Evolutionary conservation across 1,140 invertebrate genomes (phyloP), one percentile per base, ranked within the genome.

Genomic region (Aplysia californica): DNA sequence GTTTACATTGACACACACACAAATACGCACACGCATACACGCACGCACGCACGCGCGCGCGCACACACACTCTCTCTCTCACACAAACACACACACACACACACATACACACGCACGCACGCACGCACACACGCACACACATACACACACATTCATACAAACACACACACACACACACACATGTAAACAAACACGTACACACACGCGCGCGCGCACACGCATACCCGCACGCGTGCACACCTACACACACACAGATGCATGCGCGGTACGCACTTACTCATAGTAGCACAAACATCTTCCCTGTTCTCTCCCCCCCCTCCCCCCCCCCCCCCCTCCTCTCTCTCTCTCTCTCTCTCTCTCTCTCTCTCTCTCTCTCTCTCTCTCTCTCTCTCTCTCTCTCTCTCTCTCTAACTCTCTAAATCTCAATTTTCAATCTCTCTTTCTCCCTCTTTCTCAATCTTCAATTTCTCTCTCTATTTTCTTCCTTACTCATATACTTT

Each of bases 41-140:
- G n/a, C n/a, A n/a, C n/a, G n/a, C n/a, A n/a, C n/a, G n/a, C n/a
- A n/a, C n/a, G n/a, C n/a, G n/a, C n/a, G n/a, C n/a, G n/a, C n/a
- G n/a, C 64, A 31, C 33, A 66, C 23, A 66, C 67, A n/a, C n/a
- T n/a, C n/a, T n/a, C n/a, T n/a, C n/a, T n/a, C n/a, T n/a, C n/a
- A n/a, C n/a, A n/a, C n/a, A n/a, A n/a, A n/a, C n/a, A n/a, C n/a
- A n/a, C n/a, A n/a, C n/a, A n/a, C n/a, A n/a, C n/a, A n/a, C n/a
- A n/a, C 67, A n/a, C 39, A 41, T 20, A 41, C 39, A n/a, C 39
- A 69, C 33, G 15, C 10, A 38, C 67, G 3, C 39, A n/a, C 67
- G 44, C 3, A 41, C 67, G 18, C 67, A 69, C 38, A 41, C n/a
- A 3, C 33, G 21, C 67, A n/a, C 39, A 38, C 67, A 69, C 67